Percentiles rank a stretch among this genome's conserved stretches.
Evolutionary conservation across 2,888 invertebrate species (phyloP).

Genomic region (Synanthedon myopaeformis): DNA sequence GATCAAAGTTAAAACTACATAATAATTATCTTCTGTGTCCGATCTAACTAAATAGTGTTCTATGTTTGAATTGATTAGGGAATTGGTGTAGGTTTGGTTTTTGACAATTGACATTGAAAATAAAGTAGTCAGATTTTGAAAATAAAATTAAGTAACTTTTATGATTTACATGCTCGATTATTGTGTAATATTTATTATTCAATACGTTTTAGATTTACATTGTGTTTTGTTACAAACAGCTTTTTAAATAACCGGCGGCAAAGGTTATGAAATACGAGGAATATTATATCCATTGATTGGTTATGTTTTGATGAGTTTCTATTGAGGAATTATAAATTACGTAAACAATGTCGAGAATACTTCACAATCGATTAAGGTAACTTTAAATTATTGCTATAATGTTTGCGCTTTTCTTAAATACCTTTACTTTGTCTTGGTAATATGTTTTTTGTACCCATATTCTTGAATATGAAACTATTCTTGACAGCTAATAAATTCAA

Average conservation of each 20-base stretch:
- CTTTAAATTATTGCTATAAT: not conserved
- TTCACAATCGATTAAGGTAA: slow-evolving; percentile 59
- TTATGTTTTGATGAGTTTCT: slow-evolving; percentile 40
- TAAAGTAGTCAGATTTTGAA: slow-evolving; percentile 40
- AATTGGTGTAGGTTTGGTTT: no score
- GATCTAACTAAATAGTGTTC: no score
- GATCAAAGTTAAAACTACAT: no score
- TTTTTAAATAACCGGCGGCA: slow-evolving; percentile 35
- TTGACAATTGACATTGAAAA: slow-evolving; percentile 5
- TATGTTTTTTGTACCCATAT: no score
- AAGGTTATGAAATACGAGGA: slow-evolving; percentile 53
- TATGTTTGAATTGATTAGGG: no score
- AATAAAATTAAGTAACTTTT: slow-evolving; percentile 50
- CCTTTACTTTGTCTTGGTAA: no score
- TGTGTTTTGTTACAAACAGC: slow-evolving; percentile 21
- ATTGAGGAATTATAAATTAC: slow-evolving; percentile 23
- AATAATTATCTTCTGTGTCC: no score
- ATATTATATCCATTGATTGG: slow-evolving; percentile 22
- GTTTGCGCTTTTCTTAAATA: no score
- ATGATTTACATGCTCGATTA: slow-evolving; percentile 43
- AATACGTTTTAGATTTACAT: slow-evolving; percentile 22
- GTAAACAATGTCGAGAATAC: slow-evolving; percentile 60
- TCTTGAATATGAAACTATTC: no score
- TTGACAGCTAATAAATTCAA: no score
- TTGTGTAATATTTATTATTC: slow-evolving; percentile 47